Conservation (phyloP, 2,113 vertebrate species). For the Rhinoptilus africanus region DNA sequence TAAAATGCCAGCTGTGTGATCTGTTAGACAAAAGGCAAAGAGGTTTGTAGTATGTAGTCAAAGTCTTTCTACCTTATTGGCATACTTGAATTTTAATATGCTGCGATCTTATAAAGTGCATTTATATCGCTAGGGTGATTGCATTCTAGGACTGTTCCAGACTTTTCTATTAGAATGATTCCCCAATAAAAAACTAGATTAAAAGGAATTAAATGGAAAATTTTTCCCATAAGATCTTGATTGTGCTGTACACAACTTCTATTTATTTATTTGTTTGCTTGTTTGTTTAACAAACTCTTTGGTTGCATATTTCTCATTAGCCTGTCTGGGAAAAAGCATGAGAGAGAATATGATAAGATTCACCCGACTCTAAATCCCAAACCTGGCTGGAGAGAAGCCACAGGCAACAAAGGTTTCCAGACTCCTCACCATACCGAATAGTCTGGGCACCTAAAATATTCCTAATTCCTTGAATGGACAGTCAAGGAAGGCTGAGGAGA, state of each 20-base stretch:
- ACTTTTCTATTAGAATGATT: background rate
- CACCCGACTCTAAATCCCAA: background rate
- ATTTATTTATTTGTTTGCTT: background rate
- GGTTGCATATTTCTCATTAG: background rate
- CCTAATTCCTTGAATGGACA: background rate
- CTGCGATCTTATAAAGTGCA: background rate
- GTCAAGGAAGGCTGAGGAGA: background rate
- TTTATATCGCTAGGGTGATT: background rate
- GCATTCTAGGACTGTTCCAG: background rate
- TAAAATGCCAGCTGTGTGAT: background rate
- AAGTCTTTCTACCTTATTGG: background rate
- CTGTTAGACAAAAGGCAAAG: background rate
- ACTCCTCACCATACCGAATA: background rate
- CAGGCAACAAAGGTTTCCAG: background rate
- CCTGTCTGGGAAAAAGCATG: background rate
- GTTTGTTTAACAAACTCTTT: background rate
- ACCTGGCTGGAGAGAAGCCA: background rate
- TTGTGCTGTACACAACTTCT: background rate
- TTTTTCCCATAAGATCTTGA: background rate
- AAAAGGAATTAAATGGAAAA: background rate
- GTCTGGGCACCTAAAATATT: background rate
- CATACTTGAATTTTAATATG: background rate
- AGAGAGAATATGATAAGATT: background rate
- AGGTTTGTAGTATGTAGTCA: background rate
- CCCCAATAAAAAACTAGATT: background rate